Percentiles rank a stretch among this genome's conserved stretches.
phyloP scores from a whole-genome alignment of 2,797 vertebrate genomes.

The Muraenolepis orangiensis region DNA sequence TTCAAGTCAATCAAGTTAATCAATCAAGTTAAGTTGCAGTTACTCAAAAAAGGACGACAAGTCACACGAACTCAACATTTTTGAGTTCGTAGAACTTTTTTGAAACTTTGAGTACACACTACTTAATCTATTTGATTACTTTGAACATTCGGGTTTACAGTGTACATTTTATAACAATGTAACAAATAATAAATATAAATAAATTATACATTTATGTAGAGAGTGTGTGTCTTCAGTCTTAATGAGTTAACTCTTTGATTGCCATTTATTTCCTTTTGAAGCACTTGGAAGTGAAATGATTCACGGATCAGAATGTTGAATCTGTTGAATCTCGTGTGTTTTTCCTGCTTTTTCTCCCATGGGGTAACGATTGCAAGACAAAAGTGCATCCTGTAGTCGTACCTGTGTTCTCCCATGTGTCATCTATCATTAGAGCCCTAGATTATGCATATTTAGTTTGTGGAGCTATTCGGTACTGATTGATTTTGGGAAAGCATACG shows the following conservation, averaged over 20 bases:
- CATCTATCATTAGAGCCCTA: not conserved
- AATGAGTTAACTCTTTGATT: not conserved
- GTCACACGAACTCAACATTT: no score
- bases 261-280: conserved; percentile 6
- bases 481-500: not conserved
- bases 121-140: no score
- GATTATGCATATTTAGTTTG: no score
- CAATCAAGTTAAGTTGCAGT: no score
- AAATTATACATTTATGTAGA: not conserved
- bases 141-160: no score
- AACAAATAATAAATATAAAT: not conserved
- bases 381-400: not conserved
- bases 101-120: no score
- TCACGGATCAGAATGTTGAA: conserved; percentile 18
- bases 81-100: no score
- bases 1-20: no score
- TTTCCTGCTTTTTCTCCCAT: no score
- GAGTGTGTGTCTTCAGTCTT: not conserved
- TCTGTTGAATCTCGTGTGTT: no score
- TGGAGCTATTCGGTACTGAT: no score
- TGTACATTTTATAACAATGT: not conserved
- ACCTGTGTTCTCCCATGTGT: not conserved
- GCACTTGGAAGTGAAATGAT: conserved; percentile 35
- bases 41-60: no score
- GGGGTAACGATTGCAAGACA: not conserved